A percentile compares a stretch with the other conserved stretches of the same genome.
Evolutionary conservation across 2,797 vertebrate genomes (phyloP).

Genomic region (Hippopotamyrus pictus): DNA sequence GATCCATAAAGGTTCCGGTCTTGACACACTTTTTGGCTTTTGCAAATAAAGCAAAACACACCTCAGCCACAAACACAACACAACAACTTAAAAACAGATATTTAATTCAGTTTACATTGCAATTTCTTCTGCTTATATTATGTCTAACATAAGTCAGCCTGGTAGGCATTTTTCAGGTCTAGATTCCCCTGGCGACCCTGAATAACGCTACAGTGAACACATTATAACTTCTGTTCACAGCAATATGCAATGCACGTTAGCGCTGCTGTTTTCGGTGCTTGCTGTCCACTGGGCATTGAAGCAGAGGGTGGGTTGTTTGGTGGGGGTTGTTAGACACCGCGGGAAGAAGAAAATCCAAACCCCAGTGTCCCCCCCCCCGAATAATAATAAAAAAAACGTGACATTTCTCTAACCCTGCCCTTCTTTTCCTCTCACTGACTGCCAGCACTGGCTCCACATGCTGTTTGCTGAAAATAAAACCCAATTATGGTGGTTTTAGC

Average conservation of each 20-base stretch:
- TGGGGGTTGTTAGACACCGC: background rate
- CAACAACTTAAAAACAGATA: background rate
- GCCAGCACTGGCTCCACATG: conserved; percentile 60
- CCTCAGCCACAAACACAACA: background rate
- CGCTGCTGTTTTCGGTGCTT: background rate
- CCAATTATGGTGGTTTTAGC: conserved; percentile 24
- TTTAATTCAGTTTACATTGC: background rate
- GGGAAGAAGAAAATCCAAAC: background rate
- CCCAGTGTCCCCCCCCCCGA: conserved; percentile 37
- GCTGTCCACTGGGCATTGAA: background rate
- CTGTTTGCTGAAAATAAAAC: conserved; percentile 59
- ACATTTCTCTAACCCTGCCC: conserved; percentile 47
- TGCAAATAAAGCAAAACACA: background rate
- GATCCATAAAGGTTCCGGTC: background rate
- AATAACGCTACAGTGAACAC: background rate
- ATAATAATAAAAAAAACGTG: conserved; percentile 41
- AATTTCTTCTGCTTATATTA: background rate
- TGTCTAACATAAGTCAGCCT: background rate
- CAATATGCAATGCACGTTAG: background rate
- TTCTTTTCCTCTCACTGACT: conserved; percentile 52
- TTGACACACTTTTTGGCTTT: background rate
- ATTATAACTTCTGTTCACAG: background rate
- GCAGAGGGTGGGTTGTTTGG: background rate
- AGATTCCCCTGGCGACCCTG: background rate
- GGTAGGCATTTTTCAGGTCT: background rate